Percentiles rank a stretch among this genome's conserved stretches.
These are phyloP conservation scores for Drosophila leonis DNA, from an alignment of 2,888 invertebrate genomes.

Conservation along the genomic window DNA sequence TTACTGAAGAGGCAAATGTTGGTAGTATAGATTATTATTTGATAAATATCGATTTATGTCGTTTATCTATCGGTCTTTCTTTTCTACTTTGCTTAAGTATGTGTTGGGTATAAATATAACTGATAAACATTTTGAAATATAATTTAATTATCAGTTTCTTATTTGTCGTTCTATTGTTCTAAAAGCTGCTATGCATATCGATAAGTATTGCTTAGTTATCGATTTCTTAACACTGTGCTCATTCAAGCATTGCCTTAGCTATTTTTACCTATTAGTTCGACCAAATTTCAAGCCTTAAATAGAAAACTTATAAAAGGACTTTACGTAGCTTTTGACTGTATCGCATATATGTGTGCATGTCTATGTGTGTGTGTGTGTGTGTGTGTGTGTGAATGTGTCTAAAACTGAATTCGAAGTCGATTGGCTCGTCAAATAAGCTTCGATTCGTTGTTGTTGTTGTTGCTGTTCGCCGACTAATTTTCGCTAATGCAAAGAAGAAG, in stretches of 20 bases:
- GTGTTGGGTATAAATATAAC: no score
- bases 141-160: no score
- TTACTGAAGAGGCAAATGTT: no score
- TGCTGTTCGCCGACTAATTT: slow-evolving; percentile 70
- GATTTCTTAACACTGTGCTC: not conserved
- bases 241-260: not conserved
- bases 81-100: no score
- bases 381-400: slow-evolving; percentile 5
- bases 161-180: not conserved
- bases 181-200: not conserved
- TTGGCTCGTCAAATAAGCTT: slow-evolving; percentile 66
- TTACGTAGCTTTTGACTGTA: not conserved
- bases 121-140: no score
- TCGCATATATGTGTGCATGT: not conserved
- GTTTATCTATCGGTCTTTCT: no score
- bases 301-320: slow-evolving; percentile 31
- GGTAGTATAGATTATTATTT: no score
- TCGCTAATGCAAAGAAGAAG: slow-evolving; percentile 75
- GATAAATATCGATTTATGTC: no score
- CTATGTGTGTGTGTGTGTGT: not conserved
- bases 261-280: not conserved
- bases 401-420: slow-evolving; percentile 40
- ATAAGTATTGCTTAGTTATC: not conserved
- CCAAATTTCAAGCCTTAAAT: slow-evolving; percentile 23
- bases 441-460: slow-evolving; percentile 35